These are phyloP conservation scores for Aspidiotus destructor DNA, from an alignment of 2,888 invertebrate genomes.

Conservation along the genomic window DNA sequence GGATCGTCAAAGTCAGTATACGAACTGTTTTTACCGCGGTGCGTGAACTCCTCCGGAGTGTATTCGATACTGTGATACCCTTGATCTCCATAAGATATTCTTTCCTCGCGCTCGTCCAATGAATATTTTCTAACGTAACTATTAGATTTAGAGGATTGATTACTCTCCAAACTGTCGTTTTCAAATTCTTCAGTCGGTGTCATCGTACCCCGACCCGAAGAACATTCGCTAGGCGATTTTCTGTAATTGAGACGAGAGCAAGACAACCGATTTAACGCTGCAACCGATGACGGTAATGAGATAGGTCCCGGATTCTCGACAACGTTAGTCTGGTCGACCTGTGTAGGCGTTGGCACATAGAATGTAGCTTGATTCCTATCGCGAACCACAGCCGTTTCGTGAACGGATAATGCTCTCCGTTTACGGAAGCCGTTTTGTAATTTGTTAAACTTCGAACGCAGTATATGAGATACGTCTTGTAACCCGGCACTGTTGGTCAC, in stretches of 20 bases:
- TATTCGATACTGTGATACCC: constrained; percentile 34
- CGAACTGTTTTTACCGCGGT: not conserved
- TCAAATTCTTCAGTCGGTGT: constrained; percentile 30
- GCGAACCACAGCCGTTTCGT: constrained; percentile 44
- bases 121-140: constrained; percentile 28
- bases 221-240: constrained; percentile 34
- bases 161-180: constrained; percentile 35
- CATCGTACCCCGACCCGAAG: constrained; percentile 35
- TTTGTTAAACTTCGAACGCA: constrained; percentile 57
- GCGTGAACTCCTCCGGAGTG: constrained; percentile 14
- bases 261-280: not conserved
- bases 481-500: constrained; percentile 25
- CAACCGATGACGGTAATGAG: constrained; percentile 20
- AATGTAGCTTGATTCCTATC: constrained; percentile 45
- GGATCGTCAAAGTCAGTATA: not conserved
- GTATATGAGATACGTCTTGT: constrained; percentile 41
- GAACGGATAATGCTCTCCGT: constrained; percentile 57
- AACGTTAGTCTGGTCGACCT: constrained; percentile 10
- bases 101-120: constrained; percentile 21
- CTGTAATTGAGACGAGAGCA: constrained; percentile 19
- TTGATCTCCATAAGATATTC: constrained; percentile 26
- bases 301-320: constrained; percentile 15
- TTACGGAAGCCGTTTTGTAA: constrained; percentile 55
- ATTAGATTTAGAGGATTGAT: constrained; percentile 37
- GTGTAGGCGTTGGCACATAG: constrained; percentile 56